These are phyloP conservation scores for Ips nitidus DNA, from an alignment of 1,140 invertebrate genomes.

Conservation along the genomic window DNA sequence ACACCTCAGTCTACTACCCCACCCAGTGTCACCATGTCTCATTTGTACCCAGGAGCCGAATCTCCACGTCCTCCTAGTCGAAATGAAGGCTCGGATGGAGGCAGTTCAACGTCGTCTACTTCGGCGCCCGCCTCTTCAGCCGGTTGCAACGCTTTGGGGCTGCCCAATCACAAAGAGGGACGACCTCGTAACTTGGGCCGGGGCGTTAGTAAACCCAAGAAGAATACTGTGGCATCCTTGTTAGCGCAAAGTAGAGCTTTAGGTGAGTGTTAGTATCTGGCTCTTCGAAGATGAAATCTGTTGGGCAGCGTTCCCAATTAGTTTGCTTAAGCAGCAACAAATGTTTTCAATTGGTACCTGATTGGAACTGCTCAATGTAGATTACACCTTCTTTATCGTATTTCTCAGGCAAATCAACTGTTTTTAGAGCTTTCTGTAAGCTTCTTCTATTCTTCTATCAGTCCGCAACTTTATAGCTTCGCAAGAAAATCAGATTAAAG, in stretches of 20 bases:
- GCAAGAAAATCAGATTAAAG: too few species aligned
- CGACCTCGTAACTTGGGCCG: slow-evolving; percentile 78
- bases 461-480: too few species aligned
- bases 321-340: too few species aligned
- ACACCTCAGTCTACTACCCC: slow-evolving; percentile 54
- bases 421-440: too few species aligned
- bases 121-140: slow-evolving; percentile 26
- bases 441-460: too few species aligned
- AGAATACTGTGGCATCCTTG: slow-evolving; percentile 86
- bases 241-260: slow-evolving; percentile 80
- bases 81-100: slow-evolving; percentile 54
- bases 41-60: slow-evolving; percentile 60
- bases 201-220: slow-evolving; percentile 85
- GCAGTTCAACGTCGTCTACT: slow-evolving; percentile 62
- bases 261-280: slow-evolving; percentile 50
- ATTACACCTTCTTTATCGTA: not conserved
- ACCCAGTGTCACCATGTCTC: slow-evolving; percentile 57
- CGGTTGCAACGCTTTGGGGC: slow-evolving; percentile 31
- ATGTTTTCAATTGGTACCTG: too few species aligned
- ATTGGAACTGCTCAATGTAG: too few species aligned
- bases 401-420: not conserved
- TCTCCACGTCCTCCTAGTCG: slow-evolving; percentile 60
- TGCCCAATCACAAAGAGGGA: slow-evolving; percentile 65
- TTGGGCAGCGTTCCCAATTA: not conserved
- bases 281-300: too few species aligned